Evolutionary conservation across 2,888 invertebrate species (phyloP).

Genomic region (Syrphus vitripennis): DNA sequence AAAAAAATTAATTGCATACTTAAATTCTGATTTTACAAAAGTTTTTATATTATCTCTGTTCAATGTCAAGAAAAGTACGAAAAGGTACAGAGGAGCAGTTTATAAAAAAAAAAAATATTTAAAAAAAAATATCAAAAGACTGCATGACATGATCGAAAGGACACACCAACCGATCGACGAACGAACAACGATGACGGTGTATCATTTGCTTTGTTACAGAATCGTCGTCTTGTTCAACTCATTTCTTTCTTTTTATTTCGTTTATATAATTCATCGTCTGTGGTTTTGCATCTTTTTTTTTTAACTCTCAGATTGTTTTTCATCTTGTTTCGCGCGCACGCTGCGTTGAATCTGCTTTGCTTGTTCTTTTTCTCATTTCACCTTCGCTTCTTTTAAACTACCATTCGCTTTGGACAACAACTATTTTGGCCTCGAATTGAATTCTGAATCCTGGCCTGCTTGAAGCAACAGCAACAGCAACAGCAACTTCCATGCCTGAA

Average conservation of each 20-base stretch:
- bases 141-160: conserved; percentile 70
- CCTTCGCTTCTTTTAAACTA: conserved; percentile 21
- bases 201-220: conserved; percentile 71
- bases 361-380: conserved; percentile 5
- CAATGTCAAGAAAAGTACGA: background rate
- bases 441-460: conserved; percentile 30
- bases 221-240: conserved; percentile 61
- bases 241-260: conserved; percentile 40
- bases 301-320: background rate
- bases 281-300: conserved; percentile 4
- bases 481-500: background rate
- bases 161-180: conserved; percentile 50
- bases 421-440: conserved; percentile 34
- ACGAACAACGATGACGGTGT: conserved; percentile 48
- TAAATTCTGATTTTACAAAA: no score
- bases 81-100: background rate
- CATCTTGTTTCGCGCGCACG: conserved; percentile 19
- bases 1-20: no score
- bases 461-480: background rate
- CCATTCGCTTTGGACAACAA: conserved; percentile 1
- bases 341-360: conserved; percentile 9
- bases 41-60: conserved; percentile 1
- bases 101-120: background rate
- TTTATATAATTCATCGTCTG: conserved; percentile 27
- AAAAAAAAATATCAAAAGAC: conserved; percentile 34